These are phyloP conservation scores for Sebastes jordani DNA, from an alignment of 2,797 vertebrate species.

Conservation along the genomic window DNA sequence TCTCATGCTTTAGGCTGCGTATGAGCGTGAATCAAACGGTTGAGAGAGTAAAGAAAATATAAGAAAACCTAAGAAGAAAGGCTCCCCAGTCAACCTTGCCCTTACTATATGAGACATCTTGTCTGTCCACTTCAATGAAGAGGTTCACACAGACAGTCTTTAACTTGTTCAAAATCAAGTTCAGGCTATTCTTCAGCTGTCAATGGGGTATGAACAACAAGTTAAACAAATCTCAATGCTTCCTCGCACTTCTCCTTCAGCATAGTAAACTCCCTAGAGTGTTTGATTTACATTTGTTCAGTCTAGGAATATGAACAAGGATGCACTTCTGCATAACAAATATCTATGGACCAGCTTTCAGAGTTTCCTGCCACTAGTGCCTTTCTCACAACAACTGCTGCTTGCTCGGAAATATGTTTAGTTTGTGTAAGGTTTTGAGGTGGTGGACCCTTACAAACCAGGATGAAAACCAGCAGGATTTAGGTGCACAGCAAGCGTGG, in stretches of 20 bases:
- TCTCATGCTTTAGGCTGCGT: neutral
- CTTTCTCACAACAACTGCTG: neutral
- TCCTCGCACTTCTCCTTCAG: neutral
- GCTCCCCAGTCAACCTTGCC: neutral
- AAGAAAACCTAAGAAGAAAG: neutral
- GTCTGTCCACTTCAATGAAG: neutral
- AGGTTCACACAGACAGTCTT: neutral
- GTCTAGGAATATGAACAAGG: neutral
- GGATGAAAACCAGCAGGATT: no score
- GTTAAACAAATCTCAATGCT: neutral
- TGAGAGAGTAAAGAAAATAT: neutral
- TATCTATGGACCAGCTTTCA: neutral
- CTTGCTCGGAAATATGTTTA: neutral
- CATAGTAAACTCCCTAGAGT: neutral
- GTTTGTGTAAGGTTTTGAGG: neutral
- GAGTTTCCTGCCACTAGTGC: neutral
- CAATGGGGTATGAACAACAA: neutral
- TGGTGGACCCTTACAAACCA: no score
- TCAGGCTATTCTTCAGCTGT: constrained; percentile 2
- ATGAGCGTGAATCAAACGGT: neutral
- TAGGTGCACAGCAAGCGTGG: no score
- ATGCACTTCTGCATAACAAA: constrained; percentile 4
- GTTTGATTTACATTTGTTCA: neutral
- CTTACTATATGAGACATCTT: neutral
- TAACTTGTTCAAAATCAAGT: neutral